Conservation (phyloP, 2,797 vertebrate genomes). For the Myotis daubentonii region DNA sequence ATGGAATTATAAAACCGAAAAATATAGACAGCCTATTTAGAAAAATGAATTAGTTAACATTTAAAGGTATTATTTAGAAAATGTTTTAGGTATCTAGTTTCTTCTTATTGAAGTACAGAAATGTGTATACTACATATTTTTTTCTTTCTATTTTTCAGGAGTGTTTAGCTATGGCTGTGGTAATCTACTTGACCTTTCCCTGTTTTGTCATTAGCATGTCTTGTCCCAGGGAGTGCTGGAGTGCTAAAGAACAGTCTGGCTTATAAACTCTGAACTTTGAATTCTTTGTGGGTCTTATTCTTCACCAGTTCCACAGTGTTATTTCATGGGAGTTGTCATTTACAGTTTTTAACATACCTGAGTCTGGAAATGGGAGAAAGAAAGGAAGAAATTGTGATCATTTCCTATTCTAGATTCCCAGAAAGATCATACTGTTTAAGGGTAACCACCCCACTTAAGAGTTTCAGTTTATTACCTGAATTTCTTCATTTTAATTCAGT, state of each 20-base stretch:
- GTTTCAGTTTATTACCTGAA: background rate
- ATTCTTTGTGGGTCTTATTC: background rate
- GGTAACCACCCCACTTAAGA: background rate
- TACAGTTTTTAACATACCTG: background rate
- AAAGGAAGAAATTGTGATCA: background rate
- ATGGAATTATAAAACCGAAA: background rate
- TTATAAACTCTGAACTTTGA: background rate
- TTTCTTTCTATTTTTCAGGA: background rate
- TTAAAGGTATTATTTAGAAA: conserved; percentile 26
- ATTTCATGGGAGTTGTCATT: background rate
- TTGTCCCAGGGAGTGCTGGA: background rate
- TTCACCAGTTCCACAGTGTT: background rate
- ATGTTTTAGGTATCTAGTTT: background rate
- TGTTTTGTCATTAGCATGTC: background rate
- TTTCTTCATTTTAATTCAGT: background rate
- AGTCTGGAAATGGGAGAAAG: background rate
- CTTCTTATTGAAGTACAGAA: background rate
- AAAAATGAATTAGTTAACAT: conserved; percentile 43
- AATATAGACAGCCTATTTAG: background rate
- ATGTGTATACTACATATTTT: background rate
- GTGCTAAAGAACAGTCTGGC: background rate
- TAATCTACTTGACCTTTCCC: background rate
- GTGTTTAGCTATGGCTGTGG: background rate
- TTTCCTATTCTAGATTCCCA: background rate
- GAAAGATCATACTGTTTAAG: background rate